Percentiles rank a stretch among this genome's conserved stretches.
Conservation (phyloP, 2,113 vertebrate genomes). For the Epinephelus fuscoguttatus region DNA sequence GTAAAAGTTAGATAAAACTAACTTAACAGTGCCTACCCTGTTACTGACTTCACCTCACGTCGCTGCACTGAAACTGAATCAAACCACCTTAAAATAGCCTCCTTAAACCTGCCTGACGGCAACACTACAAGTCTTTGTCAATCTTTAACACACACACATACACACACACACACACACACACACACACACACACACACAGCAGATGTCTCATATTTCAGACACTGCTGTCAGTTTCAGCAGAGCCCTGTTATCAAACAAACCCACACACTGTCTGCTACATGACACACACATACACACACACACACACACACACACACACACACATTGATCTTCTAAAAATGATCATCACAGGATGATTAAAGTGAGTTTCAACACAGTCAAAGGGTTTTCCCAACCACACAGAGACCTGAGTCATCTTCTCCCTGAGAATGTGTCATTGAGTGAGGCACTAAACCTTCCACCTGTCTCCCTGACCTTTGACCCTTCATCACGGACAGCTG, state of each 20-base stretch:
- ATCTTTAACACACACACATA: slow-evolving; percentile 30
- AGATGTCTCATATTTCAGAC: slow-evolving; percentile 64
- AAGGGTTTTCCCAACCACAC: slow-evolving; percentile 26
- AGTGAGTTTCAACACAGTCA: slow-evolving; percentile 9
- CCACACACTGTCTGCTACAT: slow-evolving; percentile 51
- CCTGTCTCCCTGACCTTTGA: background rate
- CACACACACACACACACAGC: slow-evolving; percentile 1
- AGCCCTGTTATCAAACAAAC: slow-evolving; percentile 61
- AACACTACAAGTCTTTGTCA: slow-evolving; percentile 1
- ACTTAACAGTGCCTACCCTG: too few species aligned
- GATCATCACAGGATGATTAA: slow-evolving; percentile 12
- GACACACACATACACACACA: slow-evolving; percentile 8
- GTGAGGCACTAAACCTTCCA: background rate
- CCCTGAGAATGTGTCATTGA: background rate
- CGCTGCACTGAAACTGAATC: background rate
- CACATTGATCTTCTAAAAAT: slow-evolving; percentile 1
- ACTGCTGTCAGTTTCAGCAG: slow-evolving; percentile 65
- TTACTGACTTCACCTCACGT: too few species aligned
- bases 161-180: slow-evolving; percentile 46
- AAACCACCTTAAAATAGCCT: background rate
- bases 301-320: slow-evolving; percentile 15
- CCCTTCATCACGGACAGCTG: background rate
- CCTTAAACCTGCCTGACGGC: background rate
- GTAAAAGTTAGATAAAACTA: too few species aligned
- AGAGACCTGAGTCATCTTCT: background rate